A percentile compares a stretch with the other conserved stretches of the same genome.
Conservation (phyloP, 2,888 invertebrate genomes). For the Diaprepes abbreviatus region DNA sequence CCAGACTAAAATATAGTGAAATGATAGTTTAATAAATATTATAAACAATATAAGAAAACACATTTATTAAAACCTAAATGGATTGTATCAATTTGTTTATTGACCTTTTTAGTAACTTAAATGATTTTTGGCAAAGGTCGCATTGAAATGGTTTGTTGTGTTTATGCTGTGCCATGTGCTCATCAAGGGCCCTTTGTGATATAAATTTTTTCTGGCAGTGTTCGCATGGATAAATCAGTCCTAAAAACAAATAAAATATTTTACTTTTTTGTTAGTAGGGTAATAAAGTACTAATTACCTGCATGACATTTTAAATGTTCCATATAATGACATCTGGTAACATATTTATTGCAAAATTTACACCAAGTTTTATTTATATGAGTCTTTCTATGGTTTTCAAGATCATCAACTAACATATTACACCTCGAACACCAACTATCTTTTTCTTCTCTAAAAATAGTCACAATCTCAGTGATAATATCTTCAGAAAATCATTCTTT, state of each 20-base stretch:
- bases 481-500: too few species aligned
- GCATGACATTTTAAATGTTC: slow-evolving; percentile 53
- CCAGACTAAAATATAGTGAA: slow-evolving; percentile 33
- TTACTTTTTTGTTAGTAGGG: too few species aligned
- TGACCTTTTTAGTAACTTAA: slow-evolving; percentile 47
- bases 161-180: slow-evolving; percentile 45
- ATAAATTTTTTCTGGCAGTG: slow-evolving; percentile 48
- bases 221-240: slow-evolving; percentile 32
- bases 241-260: slow-evolving; percentile 15
- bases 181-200: slow-evolving; percentile 39
- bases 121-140: slow-evolving; percentile 47
- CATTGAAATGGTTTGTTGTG: slow-evolving; percentile 47
- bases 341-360: slow-evolving; percentile 48
- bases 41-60: too few species aligned
- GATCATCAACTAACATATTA: slow-evolving; percentile 48
- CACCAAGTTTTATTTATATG: slow-evolving; percentile 47
- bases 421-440: slow-evolving; percentile 50
- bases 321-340: slow-evolving; percentile 47
- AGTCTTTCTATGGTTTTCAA: slow-evolving; percentile 48
- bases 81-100: not conserved
- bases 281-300: slow-evolving; percentile 47
- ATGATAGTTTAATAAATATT: too few species aligned
- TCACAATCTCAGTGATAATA: too few species aligned
- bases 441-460: slow-evolving; percentile 46
- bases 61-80: too few species aligned